These are phyloP conservation scores for Sthenelais limicola DNA, from an alignment of 2,888 invertebrate species.

Conservation along the genomic window DNA sequence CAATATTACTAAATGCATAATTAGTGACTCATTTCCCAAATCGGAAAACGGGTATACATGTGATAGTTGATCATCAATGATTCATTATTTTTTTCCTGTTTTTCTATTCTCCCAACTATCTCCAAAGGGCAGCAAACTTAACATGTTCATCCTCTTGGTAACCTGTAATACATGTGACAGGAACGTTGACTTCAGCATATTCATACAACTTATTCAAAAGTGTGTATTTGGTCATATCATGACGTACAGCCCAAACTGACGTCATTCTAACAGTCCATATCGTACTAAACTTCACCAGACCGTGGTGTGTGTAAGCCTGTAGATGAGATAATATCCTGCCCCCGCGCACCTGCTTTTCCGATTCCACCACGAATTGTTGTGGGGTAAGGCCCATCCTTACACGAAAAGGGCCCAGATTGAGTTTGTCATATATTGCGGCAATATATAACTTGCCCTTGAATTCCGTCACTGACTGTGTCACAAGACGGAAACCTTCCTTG, in stretches of 20 bases:
- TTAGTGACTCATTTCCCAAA: too few relatives aligned
- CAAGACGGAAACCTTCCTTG: slow-evolving; percentile 48
- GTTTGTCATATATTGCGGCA: slow-evolving; percentile 51
- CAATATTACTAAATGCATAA: too few relatives aligned
- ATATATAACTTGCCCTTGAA: slow-evolving; percentile 50
- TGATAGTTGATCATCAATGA: too few relatives aligned
- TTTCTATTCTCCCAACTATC: too few relatives aligned
- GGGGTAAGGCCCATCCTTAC: slow-evolving; percentile 51
- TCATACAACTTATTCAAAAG: slow-evolving; percentile 62
- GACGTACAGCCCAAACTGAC: slow-evolving; percentile 59
- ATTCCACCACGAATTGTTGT: slow-evolving; percentile 57
- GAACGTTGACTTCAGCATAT: slow-evolving; percentile 56
- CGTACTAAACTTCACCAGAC: slow-evolving; percentile 58
- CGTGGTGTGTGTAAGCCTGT: slow-evolving; percentile 59
- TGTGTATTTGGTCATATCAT: slow-evolving; percentile 62
- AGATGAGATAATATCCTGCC: slow-evolving; percentile 54
- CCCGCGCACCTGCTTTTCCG: slow-evolving; percentile 52
- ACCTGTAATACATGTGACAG: slow-evolving; percentile 57
- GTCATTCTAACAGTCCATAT: slow-evolving; percentile 56
- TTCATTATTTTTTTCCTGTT: too few relatives aligned
- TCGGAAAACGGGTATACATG: too few relatives aligned
- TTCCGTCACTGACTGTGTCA: slow-evolving; percentile 50
- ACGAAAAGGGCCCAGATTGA: slow-evolving; percentile 49
- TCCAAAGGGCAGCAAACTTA: slow-evolving; percentile 65
- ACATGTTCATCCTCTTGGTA: slow-evolving; percentile 60